These are phyloP conservation scores for Neodontobutis hainanensis DNA, from an alignment of 2,113 vertebrate species.

Conservation along the genomic window DNA sequence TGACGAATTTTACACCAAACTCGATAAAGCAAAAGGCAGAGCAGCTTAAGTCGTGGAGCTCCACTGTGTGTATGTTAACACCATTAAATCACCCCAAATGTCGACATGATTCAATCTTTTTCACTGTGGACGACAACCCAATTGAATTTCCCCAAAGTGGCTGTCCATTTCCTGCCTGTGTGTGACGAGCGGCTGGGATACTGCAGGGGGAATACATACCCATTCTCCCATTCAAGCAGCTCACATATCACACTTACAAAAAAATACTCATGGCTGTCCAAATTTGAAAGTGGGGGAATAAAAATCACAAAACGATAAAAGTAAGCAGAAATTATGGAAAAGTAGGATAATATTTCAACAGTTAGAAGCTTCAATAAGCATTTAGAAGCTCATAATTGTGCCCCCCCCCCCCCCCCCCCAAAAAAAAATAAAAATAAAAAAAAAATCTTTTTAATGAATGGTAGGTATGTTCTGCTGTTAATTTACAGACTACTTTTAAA, in stretches of 20 bases:
- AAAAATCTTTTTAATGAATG: too few relatives aligned
- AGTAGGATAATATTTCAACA: too few relatives aligned
- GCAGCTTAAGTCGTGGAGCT: constrained; percentile 62
- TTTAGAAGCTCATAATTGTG: too few relatives aligned
- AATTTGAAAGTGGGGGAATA: constrained; percentile 26
- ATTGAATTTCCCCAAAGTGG: constrained; percentile 82
- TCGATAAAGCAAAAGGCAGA: constrained; percentile 70
- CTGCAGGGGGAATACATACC: constrained; percentile 58
- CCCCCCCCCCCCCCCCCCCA: too few relatives aligned
- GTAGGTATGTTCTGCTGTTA: too few relatives aligned
- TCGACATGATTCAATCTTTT: constrained; percentile 79
- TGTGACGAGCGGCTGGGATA: constrained; percentile 73
- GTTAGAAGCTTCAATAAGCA: too few relatives aligned
- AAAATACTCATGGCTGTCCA: constrained; percentile 31
- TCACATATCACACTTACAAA: constrained; percentile 60
- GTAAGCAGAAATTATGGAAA: neutral
- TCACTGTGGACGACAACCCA: constrained; percentile 72
- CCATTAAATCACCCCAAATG: constrained; percentile 81
- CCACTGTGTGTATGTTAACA: constrained; percentile 74
- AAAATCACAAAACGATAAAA: constrained; percentile 14
- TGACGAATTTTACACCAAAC: constrained; percentile 74
- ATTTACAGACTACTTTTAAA: too few relatives aligned
- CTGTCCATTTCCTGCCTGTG: constrained; percentile 79
- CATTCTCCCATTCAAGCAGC: constrained; percentile 63
- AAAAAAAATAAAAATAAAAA: too few relatives aligned